Percentiles rank a stretch among this genome's conserved stretches.
phyloP scores from a whole-genome alignment of 2,797 vertebrate species.

The Pseudopleuronectes americanus region DNA sequence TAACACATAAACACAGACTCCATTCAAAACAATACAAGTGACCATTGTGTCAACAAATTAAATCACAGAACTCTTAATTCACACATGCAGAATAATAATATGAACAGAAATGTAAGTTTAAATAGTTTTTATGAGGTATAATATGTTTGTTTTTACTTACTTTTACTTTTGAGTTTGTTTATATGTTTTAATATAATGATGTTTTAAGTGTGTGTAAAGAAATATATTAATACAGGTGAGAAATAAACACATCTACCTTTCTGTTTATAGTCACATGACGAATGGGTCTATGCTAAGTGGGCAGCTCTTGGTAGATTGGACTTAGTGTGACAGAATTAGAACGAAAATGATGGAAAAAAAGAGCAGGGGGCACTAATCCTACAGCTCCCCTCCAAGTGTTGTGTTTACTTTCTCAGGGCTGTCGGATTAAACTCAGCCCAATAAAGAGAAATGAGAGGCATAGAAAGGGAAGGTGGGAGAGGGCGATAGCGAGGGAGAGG shows the following conservation, averaged over 20 bases:
- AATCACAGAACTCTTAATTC: not conserved
- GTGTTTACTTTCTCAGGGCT: constrained; percentile 82
- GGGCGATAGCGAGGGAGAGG: constrained; percentile 10
- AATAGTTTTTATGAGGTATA: not conserved
- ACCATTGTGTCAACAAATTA: constrained; percentile 6
- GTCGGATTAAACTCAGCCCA: constrained; percentile 67
- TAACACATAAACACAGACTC: constrained; percentile 23
- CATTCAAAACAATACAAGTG: constrained; percentile 2
- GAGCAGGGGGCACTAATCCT: constrained; percentile 66
- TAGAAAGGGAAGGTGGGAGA: constrained; percentile 50
- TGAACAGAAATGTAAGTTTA: not conserved
- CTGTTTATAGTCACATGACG: constrained; percentile 39
- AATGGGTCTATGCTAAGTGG: constrained; percentile 23
- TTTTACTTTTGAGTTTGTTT: no score
- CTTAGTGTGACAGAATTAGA: constrained; percentile 36
- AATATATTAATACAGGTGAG: constrained; percentile 6
- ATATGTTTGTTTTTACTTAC: no score
- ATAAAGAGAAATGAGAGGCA: constrained; percentile 61
- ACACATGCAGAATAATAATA: not conserved
- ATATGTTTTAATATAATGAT: constrained; percentile 2
- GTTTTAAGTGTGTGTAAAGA: not conserved
- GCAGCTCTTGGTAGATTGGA: constrained; percentile 26
- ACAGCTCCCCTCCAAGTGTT: constrained; percentile 65
- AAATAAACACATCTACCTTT: constrained; percentile 37
- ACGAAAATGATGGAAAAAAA: constrained; percentile 46